Evolutionary conservation across 2,113 vertebrate species (phyloP), one percentile per base, ranked within the genome.

Genomic region (Clarias gariepinus): DNA sequence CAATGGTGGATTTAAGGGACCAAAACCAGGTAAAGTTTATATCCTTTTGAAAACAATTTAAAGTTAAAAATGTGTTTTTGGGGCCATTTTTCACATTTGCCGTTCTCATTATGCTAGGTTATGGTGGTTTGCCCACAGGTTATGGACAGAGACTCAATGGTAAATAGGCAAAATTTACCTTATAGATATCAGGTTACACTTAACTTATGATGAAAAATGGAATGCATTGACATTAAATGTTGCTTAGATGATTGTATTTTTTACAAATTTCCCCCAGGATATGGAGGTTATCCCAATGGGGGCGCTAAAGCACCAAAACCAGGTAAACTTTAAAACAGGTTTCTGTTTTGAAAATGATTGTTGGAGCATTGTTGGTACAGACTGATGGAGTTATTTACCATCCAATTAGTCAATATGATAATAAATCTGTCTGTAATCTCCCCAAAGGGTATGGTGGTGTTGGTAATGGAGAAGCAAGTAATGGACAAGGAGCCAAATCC

Each of bases 21-120:
- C 68, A 19, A 71, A 63, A 79, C 16, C 86, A 82, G 86, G 86
- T 89, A 85, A 77, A 16, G 6, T 86, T 33, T 61, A 33, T 9
- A 64, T 47, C 12, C 3, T 13, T 60, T 7, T n/a, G n/a, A n/a
- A 36, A 36, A 36, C 11, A n/a, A 33, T 58, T 61, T 47, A 12
- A 21, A 66, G 28, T 3, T 60, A 21, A 23, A 60, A 41, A 47
- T 19, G 21, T 11, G 19, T 18, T 23, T 19, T 18, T 33, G 23
- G 18, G 19, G 33, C 13, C 21, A 68, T 10, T 28, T 57, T 53
- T 82, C 3, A 66, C 25, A 18, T 57, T n/a, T 81, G 15, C 53
- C 30, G 8, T 30, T 63, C 0, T 52, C 58, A 74, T 60, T 71
- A 28, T 66, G 12, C 23, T 33, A 87, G 86, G 47, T 66, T 87